Evolutionary conservation across 2,888 invertebrate genomes (phyloP), one percentile per base, ranked within the genome.

Genomic region (Tricholauxania praeusta): DNA sequence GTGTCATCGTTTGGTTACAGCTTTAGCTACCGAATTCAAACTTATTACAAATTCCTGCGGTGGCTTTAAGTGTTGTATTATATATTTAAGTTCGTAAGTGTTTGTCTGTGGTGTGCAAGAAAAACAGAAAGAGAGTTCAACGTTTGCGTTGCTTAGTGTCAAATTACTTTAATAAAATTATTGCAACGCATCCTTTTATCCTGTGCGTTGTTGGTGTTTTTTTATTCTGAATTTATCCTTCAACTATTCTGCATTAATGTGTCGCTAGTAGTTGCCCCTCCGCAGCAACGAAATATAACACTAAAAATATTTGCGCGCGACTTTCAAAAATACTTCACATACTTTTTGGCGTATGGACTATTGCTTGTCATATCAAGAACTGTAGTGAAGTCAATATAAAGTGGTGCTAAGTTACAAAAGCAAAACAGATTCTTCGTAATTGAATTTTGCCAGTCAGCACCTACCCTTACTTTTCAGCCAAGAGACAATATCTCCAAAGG

Each of bases 141-240:
- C 79, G 79, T 80, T 80, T 75, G 75, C 78, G 75, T 75, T 78
- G 52, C 17, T 69, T 51, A 63, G 65, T 72, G 72, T 74, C 66
- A 71, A 51, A 70, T 74, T 69, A 47, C 71, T 60, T 19, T 49
- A 74, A 72, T 70, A 62, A 74, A 74, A 62, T 72, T 74, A 70
- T 39, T 62, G 51, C 70, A 65, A 19, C 15, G 7, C 49, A 53
- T 53, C 53, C 53, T 53, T 17, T 66, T 57, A n/a, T 10, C 19
- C 39, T 53, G 53, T 15, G 15, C 47, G 48, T 53, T 14, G 14
- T 60, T 55, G 12, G 12, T 12, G 22, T n/a, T 48, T 6, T 63
- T 67, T 63, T 14, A 22, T 12, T 28, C 15, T 17, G 22, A 5
- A 17, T 57, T 57, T 55, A 57, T 60, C 48, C 15, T 19, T 70